Conservation (phyloP, 2,888 invertebrate genomes). For the Brachypalpus laphriformis region DNA sequence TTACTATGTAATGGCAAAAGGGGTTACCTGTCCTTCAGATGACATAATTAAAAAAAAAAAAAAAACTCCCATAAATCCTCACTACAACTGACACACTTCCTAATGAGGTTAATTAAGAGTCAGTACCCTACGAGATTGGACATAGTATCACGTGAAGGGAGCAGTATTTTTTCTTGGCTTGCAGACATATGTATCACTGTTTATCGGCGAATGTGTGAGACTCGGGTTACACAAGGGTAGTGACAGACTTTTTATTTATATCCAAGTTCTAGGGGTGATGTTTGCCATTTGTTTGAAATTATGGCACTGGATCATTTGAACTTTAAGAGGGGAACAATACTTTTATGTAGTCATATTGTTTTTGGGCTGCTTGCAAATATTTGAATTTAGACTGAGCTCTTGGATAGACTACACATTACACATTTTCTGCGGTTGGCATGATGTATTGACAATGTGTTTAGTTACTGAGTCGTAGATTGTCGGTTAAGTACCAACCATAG, state of each 20-base stretch:
- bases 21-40: conserved; percentile 9
- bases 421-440: too few species aligned
- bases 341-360: too few species aligned
- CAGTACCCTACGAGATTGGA: conserved; percentile 67
- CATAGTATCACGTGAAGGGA: not conserved
- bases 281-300: not conserved
- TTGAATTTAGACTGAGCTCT: too few species aligned
- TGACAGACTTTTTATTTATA: not conserved
- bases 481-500: too few species aligned
- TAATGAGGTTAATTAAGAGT: conserved; percentile 82
- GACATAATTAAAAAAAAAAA: conserved; percentile 40
- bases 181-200: not conserved
- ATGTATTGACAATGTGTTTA: too few species aligned
- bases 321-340: not conserved
- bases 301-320: not conserved
- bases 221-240: not conserved
- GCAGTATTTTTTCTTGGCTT: not conserved
- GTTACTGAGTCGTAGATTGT: too few species aligned
- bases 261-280: too few species aligned
- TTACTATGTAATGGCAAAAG: conserved; percentile 1
- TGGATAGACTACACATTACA: too few species aligned
- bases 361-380: too few species aligned
- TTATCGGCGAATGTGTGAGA: not conserved
- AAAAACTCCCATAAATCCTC: conserved; percentile 80
- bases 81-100: conserved; percentile 78